Percentiles rank a stretch among this genome's conserved stretches.
Evolutionary conservation across 2,888 invertebrate species (phyloP).

Genomic region (Idaea straminata): DNA sequence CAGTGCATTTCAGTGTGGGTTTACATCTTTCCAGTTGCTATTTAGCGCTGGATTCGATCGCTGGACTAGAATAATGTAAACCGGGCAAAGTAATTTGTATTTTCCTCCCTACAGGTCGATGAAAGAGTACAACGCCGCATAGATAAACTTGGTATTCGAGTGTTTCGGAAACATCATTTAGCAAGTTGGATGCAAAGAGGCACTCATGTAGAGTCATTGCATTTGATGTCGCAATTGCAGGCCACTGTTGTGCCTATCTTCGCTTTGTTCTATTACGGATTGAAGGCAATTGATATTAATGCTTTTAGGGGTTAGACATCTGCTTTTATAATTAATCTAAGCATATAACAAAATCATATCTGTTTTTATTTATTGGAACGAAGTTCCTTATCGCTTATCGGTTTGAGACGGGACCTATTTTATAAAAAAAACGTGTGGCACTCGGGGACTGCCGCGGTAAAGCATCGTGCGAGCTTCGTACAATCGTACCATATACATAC

Average conservation of each 20-base stretch:
- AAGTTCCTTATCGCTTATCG: too few relatives aligned
- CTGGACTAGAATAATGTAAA: too few relatives aligned
- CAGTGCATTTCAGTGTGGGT: too few relatives aligned
- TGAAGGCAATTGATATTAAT: constrained; percentile 71
- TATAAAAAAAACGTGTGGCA: too few relatives aligned
- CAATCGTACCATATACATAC: too few relatives aligned
- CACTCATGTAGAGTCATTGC: constrained; percentile 51
- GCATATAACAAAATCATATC: too few relatives aligned
- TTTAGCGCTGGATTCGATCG: too few relatives aligned
- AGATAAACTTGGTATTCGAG: constrained; percentile 58
- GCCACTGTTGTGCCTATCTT: constrained; percentile 71
- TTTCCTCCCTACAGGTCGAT: constrained; percentile 60
- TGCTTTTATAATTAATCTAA: background rate
- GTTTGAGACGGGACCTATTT: too few relatives aligned
- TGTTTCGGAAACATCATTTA: constrained; percentile 71
- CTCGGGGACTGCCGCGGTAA: too few relatives aligned
- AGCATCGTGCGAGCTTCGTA: too few relatives aligned
- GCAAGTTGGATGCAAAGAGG: constrained; percentile 67
- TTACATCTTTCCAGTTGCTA: too few relatives aligned
- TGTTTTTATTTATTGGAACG: too few relatives aligned
- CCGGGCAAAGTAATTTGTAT: background rate
- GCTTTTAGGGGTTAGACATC: constrained; percentile 65
- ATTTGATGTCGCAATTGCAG: constrained; percentile 73
- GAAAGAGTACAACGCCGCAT: constrained; percentile 67
- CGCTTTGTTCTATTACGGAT: constrained; percentile 80